Conservation (phyloP, 2,888 invertebrate genomes). For the Reticulitermes lucifugus region DNA sequence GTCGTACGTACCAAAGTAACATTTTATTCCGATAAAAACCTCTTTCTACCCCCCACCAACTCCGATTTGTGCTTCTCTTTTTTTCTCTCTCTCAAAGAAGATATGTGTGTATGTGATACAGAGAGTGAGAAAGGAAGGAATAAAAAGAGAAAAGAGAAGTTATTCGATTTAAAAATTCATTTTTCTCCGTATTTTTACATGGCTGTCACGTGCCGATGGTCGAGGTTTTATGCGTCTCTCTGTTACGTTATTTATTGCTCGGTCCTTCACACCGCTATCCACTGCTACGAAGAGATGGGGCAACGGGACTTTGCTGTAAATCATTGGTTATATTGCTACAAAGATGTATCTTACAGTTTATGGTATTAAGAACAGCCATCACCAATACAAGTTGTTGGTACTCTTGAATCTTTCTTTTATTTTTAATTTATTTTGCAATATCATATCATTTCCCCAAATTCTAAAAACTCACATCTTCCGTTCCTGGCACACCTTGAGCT, state of each 20-base stretch:
- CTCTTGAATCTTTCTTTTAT: not conserved
- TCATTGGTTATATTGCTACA: slow-evolving; percentile 27
- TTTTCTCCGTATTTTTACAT: slow-evolving; percentile 36
- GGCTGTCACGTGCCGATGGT: slow-evolving; percentile 13
- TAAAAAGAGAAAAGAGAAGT: not conserved
- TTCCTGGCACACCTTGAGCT: not conserved
- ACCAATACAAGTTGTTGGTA: not conserved
- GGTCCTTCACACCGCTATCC: not conserved
- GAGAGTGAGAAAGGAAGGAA: not conserved
- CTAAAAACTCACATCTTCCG: not conserved
- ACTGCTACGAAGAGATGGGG: not conserved
- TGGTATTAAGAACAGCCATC: not conserved
- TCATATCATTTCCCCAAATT: not conserved
- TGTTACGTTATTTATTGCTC: slow-evolving; percentile 18
- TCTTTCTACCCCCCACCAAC: not conserved
- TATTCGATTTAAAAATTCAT: slow-evolving; percentile 48
- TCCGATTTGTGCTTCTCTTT: not conserved
- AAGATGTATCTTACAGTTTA: not conserved
- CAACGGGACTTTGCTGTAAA: slow-evolving; percentile 17
- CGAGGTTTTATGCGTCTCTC: slow-evolving; percentile 17
- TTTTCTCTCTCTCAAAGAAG: not conserved
- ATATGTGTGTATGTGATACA: not conserved
- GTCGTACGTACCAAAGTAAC: slow-evolving; percentile 16
- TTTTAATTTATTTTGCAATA: not conserved
- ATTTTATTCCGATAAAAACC: slow-evolving; percentile 45